Percentiles rank a stretch among this genome's conserved stretches.
Evolutionary conservation across 2,888 invertebrate genomes (phyloP).

Genomic region (Melangyna quadrimaculata): DNA sequence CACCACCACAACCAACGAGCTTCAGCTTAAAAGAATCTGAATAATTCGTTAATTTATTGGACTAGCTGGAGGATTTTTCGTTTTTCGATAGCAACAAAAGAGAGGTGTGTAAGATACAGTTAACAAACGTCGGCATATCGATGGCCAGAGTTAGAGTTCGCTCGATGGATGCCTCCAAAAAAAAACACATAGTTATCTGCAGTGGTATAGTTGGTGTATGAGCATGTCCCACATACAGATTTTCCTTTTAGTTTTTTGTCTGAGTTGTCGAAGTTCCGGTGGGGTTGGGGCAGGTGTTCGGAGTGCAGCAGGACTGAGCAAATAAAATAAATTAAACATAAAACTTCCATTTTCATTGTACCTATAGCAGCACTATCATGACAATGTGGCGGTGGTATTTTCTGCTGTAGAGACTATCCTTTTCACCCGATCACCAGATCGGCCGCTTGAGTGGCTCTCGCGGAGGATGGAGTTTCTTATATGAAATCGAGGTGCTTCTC

Average conservation of each 20-base stretch:
- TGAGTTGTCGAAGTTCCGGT: slow-evolving; percentile 18
- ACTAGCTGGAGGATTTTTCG: slow-evolving; percentile 27
- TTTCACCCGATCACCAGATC: slow-evolving; percentile 32
- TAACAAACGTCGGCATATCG: slow-evolving; percentile 36
- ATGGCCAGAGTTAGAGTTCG: slow-evolving; percentile 30
- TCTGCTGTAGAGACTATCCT: slow-evolving; percentile 28
- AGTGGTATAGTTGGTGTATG: slow-evolving; percentile 22
- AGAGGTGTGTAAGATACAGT: slow-evolving; percentile 58
- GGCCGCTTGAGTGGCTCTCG: neutral
- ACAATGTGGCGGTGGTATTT: neutral
- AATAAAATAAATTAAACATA: slow-evolving; percentile 29
- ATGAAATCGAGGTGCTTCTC: slow-evolving; percentile 39
- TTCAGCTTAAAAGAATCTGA: slow-evolving; percentile 46
- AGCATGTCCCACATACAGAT: slow-evolving; percentile 64
- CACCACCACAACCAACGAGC: neutral
- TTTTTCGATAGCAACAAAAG: neutral
- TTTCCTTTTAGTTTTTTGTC: slow-evolving; percentile 47
- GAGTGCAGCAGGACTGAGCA: neutral
- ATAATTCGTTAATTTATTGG: slow-evolving; percentile 70
- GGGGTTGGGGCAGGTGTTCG: slow-evolving; percentile 56
- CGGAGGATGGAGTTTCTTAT: neutral
- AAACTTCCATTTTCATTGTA: slow-evolving; percentile 61
- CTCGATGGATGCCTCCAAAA: neutral
- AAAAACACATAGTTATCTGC: neutral
- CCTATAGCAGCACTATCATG: neutral